Evolutionary conservation across 2,888 invertebrate genomes (phyloP).

Genomic region (Synanthedon vespiformis): DNA sequence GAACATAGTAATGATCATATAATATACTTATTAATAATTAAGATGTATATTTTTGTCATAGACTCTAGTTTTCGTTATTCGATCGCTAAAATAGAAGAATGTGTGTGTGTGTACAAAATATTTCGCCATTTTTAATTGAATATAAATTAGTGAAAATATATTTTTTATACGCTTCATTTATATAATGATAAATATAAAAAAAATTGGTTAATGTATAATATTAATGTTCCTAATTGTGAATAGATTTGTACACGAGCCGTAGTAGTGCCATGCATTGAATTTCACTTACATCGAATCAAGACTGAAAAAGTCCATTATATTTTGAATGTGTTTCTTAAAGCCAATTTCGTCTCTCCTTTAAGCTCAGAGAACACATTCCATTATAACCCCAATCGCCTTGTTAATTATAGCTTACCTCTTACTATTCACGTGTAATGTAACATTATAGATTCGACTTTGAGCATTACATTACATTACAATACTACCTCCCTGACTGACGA

Average conservation of each 20-base stretch:
- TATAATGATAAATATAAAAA: conserved; percentile 19
- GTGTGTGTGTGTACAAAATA: conserved; percentile 20
- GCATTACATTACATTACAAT: too few species aligned
- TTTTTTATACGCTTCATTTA: conserved; percentile 47
- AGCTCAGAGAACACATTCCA: too few species aligned
- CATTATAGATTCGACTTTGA: too few species aligned
- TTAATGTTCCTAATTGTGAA: conserved; percentile 43
- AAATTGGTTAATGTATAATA: conserved; percentile 18
- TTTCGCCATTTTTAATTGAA: conserved; percentile 25
- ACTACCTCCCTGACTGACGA: too few species aligned
- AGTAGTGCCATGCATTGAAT: conserved; percentile 48
- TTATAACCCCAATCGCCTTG: too few species aligned
- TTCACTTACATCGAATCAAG: conserved; percentile 53
- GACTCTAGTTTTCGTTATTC: background rate
- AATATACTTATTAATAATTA: background rate
- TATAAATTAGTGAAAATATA: conserved; percentile 27
- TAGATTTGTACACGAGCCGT: conserved; percentile 36
- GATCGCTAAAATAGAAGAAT: background rate
- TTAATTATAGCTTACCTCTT: too few species aligned
- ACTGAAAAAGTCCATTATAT: conserved; percentile 35
- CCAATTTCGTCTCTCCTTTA: too few species aligned
- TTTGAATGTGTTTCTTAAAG: background rate
- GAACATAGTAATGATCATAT: background rate
- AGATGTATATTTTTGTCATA: background rate
- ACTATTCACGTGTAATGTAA: too few species aligned